Evolutionary conservation across 2,888 invertebrate species (phyloP).

Genomic region (Cabera pusaria): DNA sequence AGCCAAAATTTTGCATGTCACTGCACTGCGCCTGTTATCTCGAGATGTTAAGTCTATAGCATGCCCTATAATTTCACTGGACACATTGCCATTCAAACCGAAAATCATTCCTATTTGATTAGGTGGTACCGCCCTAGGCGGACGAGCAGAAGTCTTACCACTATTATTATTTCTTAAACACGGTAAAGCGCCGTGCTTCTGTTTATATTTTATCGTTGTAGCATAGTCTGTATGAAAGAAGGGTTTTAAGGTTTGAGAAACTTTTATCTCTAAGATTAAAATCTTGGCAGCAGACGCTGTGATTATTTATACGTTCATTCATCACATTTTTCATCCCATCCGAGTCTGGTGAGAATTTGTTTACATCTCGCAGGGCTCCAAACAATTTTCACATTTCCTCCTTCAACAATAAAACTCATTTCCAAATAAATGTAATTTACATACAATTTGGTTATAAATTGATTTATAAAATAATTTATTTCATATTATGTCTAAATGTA

Average conservation of each 20-base stretch:
- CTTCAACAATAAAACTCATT: constrained; percentile 32
- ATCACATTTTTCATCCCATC: constrained; percentile 54
- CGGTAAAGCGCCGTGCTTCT: too few species aligned
- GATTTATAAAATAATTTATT: constrained; percentile 38
- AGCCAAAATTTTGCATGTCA: too few species aligned
- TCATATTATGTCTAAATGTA: constrained; percentile 30
- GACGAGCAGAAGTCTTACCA: too few species aligned
- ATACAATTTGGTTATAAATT: constrained; percentile 26
- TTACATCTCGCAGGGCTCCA: constrained; percentile 31
- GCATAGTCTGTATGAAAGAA: constrained; percentile 3
- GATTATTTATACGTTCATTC: constrained; percentile 64
- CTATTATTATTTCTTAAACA: too few species aligned
- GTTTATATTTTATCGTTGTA: constrained; percentile 4
- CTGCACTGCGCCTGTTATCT: too few species aligned
- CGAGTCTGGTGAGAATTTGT: constrained; percentile 36
- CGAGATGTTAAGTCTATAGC: too few species aligned
- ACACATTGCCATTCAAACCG: too few species aligned
- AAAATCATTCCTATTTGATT: too few species aligned
- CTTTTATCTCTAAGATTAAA: constrained; percentile 52
- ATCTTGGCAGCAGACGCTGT: constrained; percentile 43
- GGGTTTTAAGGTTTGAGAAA: constrained; percentile 25
- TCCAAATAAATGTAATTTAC: constrained; percentile 23
- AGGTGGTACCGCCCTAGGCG: too few species aligned
- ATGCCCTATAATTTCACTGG: too few species aligned
- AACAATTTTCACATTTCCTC: constrained; percentile 36